Base-by-base conservation (phyloP, 2,888 invertebrate species). In the Brachycybe producta region DNA sequence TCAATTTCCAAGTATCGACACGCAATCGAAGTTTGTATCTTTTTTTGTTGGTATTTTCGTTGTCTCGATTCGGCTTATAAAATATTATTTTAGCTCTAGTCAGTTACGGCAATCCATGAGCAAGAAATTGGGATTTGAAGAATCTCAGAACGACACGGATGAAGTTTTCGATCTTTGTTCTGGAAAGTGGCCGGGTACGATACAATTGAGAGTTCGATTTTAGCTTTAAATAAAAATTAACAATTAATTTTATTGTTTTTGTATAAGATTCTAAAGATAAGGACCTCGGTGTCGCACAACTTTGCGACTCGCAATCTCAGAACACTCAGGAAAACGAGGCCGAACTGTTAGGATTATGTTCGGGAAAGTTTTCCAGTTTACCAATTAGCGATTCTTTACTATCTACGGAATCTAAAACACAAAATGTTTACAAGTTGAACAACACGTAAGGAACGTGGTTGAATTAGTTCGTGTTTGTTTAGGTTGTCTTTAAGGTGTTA, bases 121-220 rank as follows among this genome's bases (percentile, higher is more conserved):
- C n/a, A n/a, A n/a, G n/a, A n/a, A n/a, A 30, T 30, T 30, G n/a
- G 32, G 32, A 30, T 11, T n/a, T n/a, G n/a, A n/a, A n/a, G n/a
- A n/a, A n/a, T n/a, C 39, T 43, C 60, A 54, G 46, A 51, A 54
- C 13, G 41, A 53, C 13, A 38, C 42, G n/a, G 47, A 55, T 19
- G 55, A 56, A 23, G 27, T 53, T 13, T 39, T 54, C 8, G 52
- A 44, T 8, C 52, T 58, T n/a, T 58, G 57, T 23, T 58, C 56
- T 42, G 58, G 57, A 13, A 54, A 49, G n/a, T 58, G 57, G 42
- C 17, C 51, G 13, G 35, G 48, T 44, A 27, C 21, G 43, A 28
- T 15, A 13, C 8, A 2, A 28, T 28, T 28, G 15, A 5, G 5
- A n/a, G 23, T 5, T 19, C 4, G n/a, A n/a, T n/a, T n/a, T n/a